Evolutionary conservation across 2,113 vertebrate species (phyloP), one percentile per base, ranked within the genome.

Genomic region (Toxostoma redivivum): DNA sequence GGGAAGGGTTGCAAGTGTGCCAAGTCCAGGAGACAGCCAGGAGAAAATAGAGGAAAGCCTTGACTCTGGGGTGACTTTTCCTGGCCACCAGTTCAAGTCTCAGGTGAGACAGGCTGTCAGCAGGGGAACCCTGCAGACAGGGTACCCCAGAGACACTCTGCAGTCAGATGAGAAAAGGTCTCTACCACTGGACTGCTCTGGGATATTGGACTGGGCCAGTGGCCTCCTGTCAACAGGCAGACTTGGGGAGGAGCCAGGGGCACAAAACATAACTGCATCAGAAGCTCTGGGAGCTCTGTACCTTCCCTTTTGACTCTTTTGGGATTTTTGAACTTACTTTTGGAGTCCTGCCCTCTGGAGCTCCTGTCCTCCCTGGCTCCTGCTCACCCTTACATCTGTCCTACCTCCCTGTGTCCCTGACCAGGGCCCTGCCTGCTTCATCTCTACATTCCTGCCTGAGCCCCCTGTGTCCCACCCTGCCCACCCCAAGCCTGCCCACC

Each of bases 241-340:
- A 22, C 11, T 35, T 17, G 1, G 40, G 19, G 19, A 45, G 40
- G 8, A 45, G 10, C 11, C 2, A 1, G 24, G 40, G 25, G 3
- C 33, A 17, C n/a, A 22, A 56, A 28, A 45, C 7, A 4, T 45
- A 28, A 22, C 71, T 28, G 33, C 11, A 30, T 6, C 18, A 5
- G 23, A 28, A 28, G 18, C 10, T 28, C 24, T 0, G 4, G 53
- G 24, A 14, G 4, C 7, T 28, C 18, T 44, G 14, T 35, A 24
- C 10, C 19, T 45, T 35, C 19, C 8, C 5, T 45, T 56, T 57
- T 35, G 40, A 50, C 48, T 25, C 48, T 50, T 50, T 50, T 25
- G 18, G 5, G 14, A 10, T 73, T 73, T 73, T n/a, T 2, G 6
- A 44, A 44, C 31, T 15, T 56, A 48, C 4, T 44, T 72, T 56